Conservation (phyloP, 2,888 invertebrate species). For the Agelastica alni region DNA sequence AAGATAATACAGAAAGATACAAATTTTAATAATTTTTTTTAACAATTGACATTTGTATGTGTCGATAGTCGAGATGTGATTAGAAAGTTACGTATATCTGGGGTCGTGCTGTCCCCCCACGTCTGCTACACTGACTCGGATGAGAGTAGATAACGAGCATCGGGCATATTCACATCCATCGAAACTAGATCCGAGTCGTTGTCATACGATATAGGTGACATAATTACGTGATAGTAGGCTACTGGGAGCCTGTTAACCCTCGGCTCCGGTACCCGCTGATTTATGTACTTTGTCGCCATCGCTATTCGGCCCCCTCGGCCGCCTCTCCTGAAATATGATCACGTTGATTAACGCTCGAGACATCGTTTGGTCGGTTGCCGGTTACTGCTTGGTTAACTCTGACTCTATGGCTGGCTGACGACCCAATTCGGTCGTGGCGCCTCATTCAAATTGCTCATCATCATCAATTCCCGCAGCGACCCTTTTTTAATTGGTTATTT, state of each 20-base stretch:
- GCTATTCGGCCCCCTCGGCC: conserved; percentile 7
- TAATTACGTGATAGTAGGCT: conserved; percentile 57
- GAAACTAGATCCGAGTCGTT: conserved; percentile 34
- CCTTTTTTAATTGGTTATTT: conserved; percentile 2
- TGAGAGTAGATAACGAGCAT: conserved; percentile 5
- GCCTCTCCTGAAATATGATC: conserved; percentile 48
- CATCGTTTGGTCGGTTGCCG: conserved; percentile 22
- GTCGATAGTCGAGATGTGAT: too few relatives aligned
- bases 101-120: too few relatives aligned
- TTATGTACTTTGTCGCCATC: conserved; percentile 45
- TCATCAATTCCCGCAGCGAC: conserved; percentile 1
- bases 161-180: conserved; percentile 21
- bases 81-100: too few relatives aligned
- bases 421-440: conserved; percentile 18
- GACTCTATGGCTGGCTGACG: conserved; percentile 13
- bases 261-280: conserved; percentile 53
- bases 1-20: too few relatives aligned
- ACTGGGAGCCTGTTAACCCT: conserved; percentile 58
- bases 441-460: conserved; percentile 8
- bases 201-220: conserved; percentile 57
- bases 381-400: conserved; percentile 15
- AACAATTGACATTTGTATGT: too few relatives aligned
- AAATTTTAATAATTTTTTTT: too few relatives aligned
- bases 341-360: conserved; percentile 48
- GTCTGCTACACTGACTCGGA: background rate